These are phyloP conservation scores for Eumeta japonica DNA, from an alignment of 1,140 invertebrate genomes.

Conservation along the genomic window DNA sequence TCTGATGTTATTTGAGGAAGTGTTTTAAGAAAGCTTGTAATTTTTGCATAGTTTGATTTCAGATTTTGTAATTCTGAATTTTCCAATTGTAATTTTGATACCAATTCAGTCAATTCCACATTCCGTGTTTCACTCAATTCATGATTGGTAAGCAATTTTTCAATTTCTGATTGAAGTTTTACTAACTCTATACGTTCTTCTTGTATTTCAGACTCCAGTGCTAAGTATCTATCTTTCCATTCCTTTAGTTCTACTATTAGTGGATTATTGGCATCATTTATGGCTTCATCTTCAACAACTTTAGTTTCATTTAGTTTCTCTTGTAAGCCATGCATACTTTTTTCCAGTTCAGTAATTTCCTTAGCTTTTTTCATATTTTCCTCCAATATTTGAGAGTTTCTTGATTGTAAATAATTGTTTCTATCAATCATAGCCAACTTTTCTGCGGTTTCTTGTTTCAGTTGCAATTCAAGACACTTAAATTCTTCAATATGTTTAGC, in stretches of 20 bases:
- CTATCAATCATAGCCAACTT: slow-evolving; percentile 54
- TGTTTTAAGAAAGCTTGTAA: slow-evolving; percentile 4
- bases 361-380: slow-evolving; percentile 45
- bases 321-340: slow-evolving; percentile 22
- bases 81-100: slow-evolving; percentile 27
- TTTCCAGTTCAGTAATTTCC: slow-evolving; percentile 39
- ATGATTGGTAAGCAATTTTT: slow-evolving; percentile 44
- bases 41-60: slow-evolving; percentile 8
- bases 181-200: slow-evolving; percentile 49
- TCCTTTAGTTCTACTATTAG: slow-evolving; percentile 25
- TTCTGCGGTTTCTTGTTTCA: slow-evolving; percentile 54
- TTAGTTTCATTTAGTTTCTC: slow-evolving; percentile 20
- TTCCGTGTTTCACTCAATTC: slow-evolving; percentile 37
- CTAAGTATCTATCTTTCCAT: slow-evolving; percentile 40
- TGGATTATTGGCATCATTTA: slow-evolving; percentile 17
- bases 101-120: slow-evolving; percentile 20
- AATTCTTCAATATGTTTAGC: slow-evolving; percentile 44
- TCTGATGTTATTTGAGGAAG: neutral
- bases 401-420: slow-evolving; percentile 49
- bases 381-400: slow-evolving; percentile 42
- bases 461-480: slow-evolving; percentile 48
- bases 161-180: slow-evolving; percentile 48
- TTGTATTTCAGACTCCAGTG: slow-evolving; percentile 43
- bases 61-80: slow-evolving; percentile 19
- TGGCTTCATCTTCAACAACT: slow-evolving; percentile 15